Conservation (phyloP, 2,888 invertebrate species). For the Limnephilus marmoratus region DNA sequence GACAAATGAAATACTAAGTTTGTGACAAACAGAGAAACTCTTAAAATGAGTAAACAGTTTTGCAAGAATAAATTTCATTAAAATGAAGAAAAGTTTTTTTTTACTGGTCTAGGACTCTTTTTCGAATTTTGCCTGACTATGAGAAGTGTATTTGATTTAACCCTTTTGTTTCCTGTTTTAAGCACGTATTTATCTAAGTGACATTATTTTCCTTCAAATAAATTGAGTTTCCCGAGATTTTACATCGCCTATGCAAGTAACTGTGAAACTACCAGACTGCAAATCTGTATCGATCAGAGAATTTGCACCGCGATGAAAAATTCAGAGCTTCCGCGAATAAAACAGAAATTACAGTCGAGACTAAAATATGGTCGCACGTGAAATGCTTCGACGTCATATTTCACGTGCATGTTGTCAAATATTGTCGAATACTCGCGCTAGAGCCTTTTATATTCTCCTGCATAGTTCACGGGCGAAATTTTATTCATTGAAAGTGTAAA, state of each 20-base stretch:
- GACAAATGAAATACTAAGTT: no score
- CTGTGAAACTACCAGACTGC: background rate
- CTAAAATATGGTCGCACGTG: background rate
- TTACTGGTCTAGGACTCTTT: background rate
- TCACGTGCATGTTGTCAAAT: background rate
- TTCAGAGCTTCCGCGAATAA: background rate
- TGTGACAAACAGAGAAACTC: no score
- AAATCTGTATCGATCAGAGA: slow-evolving; percentile 2
- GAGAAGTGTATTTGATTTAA: background rate
- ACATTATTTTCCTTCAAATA: background rate
- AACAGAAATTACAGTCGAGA: background rate
- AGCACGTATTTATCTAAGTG: background rate
- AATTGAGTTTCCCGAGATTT: background rate
- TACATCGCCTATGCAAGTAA: background rate
- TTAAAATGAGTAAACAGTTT: no score
- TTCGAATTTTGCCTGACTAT: background rate
- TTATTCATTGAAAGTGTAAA: background rate
- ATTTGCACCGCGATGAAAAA: background rate
- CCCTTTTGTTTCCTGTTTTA: background rate
- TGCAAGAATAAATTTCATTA: no score
- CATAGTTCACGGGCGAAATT: background rate
- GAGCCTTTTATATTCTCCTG: background rate
- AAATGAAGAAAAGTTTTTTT: no score
- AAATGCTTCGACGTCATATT: slow-evolving; percentile 6
- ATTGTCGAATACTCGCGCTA: background rate